Conservation (phyloP, 2,113 vertebrate species). For the Opisthocomus hoazin region DNA sequence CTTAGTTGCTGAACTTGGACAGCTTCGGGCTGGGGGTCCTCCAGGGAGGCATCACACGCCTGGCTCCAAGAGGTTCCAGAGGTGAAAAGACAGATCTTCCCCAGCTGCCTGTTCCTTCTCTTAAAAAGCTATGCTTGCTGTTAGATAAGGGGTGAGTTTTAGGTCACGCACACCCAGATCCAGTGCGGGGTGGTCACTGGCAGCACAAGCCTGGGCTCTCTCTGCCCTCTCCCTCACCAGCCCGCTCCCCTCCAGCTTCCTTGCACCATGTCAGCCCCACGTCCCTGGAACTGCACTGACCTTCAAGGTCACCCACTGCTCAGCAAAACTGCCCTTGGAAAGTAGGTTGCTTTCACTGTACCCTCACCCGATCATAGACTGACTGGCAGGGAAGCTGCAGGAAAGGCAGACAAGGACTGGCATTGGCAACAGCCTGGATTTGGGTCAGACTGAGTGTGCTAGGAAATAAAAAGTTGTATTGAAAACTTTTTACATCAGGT, state of each 20-base stretch:
- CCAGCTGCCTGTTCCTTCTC: background rate
- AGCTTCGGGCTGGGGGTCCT: background rate
- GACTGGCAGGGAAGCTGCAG: background rate
- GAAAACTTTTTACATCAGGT: background rate
- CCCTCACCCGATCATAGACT: background rate
- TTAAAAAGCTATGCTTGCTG: accelerated
- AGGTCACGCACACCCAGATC: accelerated
- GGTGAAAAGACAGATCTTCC: background rate
- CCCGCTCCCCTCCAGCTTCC: background rate
- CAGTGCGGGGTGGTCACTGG: accelerated
- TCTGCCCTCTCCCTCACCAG: accelerated
- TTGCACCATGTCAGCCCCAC: accelerated
- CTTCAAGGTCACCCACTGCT: accelerated
- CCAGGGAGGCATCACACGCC: no score
- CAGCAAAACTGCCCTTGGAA: background rate
- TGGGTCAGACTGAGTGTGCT: background rate
- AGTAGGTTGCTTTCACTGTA: background rate
- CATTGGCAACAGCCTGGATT: background rate
- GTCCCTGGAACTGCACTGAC: accelerated
- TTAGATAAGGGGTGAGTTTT: background rate
- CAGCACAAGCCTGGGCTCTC: background rate
- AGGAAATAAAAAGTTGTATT: background rate
- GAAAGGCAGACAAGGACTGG: no score
- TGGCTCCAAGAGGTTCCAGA: no score
- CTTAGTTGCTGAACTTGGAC: background rate